Evolutionary conservation across 2,888 invertebrate genomes (phyloP), one percentile per base, ranked within the genome.

Genomic region (Matsumyia berberina): DNA sequence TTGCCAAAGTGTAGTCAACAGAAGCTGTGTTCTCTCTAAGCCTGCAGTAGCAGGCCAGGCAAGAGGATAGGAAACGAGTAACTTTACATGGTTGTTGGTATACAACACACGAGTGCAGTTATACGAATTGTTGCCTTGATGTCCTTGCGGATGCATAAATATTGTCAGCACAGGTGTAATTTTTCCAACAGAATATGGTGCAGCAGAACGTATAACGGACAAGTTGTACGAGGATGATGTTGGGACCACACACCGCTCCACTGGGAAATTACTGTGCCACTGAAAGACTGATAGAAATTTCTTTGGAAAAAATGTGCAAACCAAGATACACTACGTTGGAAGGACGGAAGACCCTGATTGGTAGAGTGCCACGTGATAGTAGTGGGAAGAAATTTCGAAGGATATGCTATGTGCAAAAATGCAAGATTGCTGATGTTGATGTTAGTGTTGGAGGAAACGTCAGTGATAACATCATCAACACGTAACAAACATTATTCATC

Each of bases 131-230:
- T 62, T 74, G 67, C 39, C 35, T 39, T n/a, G 55, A 49, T 69
- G 51, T 57, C 66, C 66, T 53, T 72, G 49, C 60, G 72, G 77
- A 77, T 66, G 60, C 82, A 82, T 77, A 66, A 82, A 82, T 82
- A 72, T 82, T 60, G 44, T 51, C 72, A 66, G 46, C 77, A 53
- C 77, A 77, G 82, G 82, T 82, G 77, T 67, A 82, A 72, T 72
- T 82, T 82, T 77, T 82, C 66, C 58, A 58, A 53, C 64, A 53
- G 66, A 58, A 70, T 80, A 55, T 62, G 31, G 55, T 33, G 57
- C 42, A 70, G 53, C 46, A 46, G 46, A 78, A 69, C 19, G 77
- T 12, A 70, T 55, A 42, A 33, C n/a, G 57, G 46, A 79, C 57
- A 64, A 72, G 64, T 35, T 72, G 57, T 57, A 57, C 57, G 33